These are phyloP conservation scores for Cinclus mexicanus DNA, from an alignment of 2,113 vertebrate genomes.

Conservation along the genomic window DNA sequence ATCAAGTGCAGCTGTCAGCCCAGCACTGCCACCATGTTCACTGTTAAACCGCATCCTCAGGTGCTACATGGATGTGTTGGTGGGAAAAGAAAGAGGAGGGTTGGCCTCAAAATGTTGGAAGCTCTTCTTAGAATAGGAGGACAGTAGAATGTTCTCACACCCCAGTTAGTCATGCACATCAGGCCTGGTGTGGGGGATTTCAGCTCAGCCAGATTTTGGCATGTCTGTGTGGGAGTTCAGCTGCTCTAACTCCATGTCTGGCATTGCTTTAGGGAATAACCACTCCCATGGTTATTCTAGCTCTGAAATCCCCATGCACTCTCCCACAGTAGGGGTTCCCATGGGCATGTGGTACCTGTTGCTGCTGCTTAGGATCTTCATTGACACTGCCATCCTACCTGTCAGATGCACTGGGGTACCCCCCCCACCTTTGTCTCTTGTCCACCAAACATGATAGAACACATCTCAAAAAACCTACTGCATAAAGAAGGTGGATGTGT, in stretches of 20 bases:
- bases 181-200: not conserved
- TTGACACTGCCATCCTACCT: not conserved
- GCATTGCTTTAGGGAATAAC: not conserved
- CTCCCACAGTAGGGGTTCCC: not conserved
- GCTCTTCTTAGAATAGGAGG: not conserved
- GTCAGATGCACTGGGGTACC: not conserved
- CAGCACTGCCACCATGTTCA: not conserved
- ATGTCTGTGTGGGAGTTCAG: not conserved
- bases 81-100: not conserved
- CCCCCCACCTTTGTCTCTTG: not conserved
- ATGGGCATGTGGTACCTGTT: rapidly evolving
- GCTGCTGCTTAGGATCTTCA: not conserved
- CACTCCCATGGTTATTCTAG: not conserved
- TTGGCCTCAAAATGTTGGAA: rapidly evolving
- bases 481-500: not conserved
- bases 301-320: not conserved
- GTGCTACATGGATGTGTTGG: not conserved
- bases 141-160: rapidly evolving
- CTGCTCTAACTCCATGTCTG: not conserved
- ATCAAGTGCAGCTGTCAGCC: too few species aligned
- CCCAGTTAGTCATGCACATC: rapidly evolving
- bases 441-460: not conserved
- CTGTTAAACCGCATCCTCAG: rapidly evolving
- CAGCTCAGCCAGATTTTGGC: not conserved
- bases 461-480: rapidly evolving